These are phyloP conservation scores for Hylaea fasciaria DNA, from an alignment of 2,888 invertebrate genomes.

Conservation along the genomic window DNA sequence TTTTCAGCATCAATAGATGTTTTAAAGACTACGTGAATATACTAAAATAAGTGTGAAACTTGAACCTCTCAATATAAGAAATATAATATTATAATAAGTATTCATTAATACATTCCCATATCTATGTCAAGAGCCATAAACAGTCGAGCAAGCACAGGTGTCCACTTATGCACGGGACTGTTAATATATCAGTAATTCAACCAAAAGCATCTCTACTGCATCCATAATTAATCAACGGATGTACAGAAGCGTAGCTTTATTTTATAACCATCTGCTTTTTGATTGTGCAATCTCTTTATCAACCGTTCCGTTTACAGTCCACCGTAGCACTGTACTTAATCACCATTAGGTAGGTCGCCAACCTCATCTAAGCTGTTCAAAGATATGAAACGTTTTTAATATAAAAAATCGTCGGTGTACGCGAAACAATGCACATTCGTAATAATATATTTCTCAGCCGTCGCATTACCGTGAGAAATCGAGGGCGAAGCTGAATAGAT, in stretches of 20 bases:
- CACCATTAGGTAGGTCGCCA: slow-evolving; percentile 8
- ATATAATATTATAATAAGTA: slow-evolving; percentile 7
- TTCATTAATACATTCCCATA: slow-evolving; percentile 26
- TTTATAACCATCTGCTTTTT: slow-evolving; percentile 8
- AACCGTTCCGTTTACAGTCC: slow-evolving; percentile 14
- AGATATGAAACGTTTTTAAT: slow-evolving; percentile 7
- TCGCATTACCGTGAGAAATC: slow-evolving; percentile 48
- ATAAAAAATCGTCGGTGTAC: slow-evolving; percentile 11
- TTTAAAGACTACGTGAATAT: neutral
- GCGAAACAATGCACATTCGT: slow-evolving; percentile 42
- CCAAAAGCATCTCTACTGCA: slow-evolving; percentile 28
- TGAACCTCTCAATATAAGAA: slow-evolving; percentile 1
- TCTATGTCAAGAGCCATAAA: slow-evolving; percentile 40
- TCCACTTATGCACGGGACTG: slow-evolving; percentile 33
- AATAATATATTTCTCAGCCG: slow-evolving; percentile 38
- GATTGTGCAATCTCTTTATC: slow-evolving; percentile 27
- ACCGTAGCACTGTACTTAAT: slow-evolving; percentile 5
- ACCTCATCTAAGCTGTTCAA: slow-evolving; percentile 16
- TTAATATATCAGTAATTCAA: slow-evolving; percentile 31
- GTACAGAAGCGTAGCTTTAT: slow-evolving; percentile 19
- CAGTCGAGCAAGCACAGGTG: slow-evolving; percentile 38
- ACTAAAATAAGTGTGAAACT: neutral
- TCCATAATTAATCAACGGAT: slow-evolving; percentile 31
- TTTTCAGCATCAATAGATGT: neutral
- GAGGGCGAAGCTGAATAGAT: slow-evolving; percentile 63